phyloP scores from a whole-genome alignment of 2,113 vertebrate genomes.

The Struthio camelus region DNA sequence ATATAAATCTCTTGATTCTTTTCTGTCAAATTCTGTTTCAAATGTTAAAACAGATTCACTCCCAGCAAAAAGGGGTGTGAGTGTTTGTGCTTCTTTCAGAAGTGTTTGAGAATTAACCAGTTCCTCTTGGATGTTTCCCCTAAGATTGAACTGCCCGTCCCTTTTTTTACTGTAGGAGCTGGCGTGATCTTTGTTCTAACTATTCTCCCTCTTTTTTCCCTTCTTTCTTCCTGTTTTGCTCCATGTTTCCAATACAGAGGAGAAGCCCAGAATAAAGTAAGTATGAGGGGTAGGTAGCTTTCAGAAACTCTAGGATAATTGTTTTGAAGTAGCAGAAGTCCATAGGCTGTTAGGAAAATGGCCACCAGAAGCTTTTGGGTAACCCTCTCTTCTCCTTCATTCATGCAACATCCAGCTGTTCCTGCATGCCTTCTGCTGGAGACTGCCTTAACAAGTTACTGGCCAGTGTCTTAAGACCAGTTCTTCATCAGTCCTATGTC shows the following conservation, averaged over 20 bases:
- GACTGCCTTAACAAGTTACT: neutral
- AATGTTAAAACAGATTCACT: slow-evolving; percentile 30
- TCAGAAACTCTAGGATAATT: neutral
- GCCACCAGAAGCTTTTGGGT: neutral
- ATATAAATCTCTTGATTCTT: neutral
- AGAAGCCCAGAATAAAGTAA: slow-evolving; percentile 91
- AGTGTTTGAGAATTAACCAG: slow-evolving; percentile 13
- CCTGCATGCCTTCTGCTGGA: neutral
- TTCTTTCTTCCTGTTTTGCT: slow-evolving; percentile 29
- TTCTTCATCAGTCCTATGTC: neutral
- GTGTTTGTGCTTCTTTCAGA: slow-evolving; percentile 33
- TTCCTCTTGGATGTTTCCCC: slow-evolving; percentile 32
- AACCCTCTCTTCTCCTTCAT: neutral
- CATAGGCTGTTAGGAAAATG: neutral
- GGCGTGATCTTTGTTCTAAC: slow-evolving; percentile 17
- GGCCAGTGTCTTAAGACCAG: neutral
- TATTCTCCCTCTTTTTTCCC: slow-evolving; percentile 47
- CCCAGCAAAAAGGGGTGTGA: neutral
- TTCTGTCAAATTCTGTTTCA: slow-evolving; percentile 11
- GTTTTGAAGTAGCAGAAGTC: neutral
- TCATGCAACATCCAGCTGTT: neutral
- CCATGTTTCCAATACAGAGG: slow-evolving; percentile 75
- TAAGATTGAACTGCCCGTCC: slow-evolving; percentile 21
- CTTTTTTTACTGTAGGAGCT: slow-evolving; percentile 17
- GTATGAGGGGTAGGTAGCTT: slow-evolving; percentile 29